These are phyloP conservation scores for Perithous albicinctus DNA, from an alignment of 2,888 invertebrate genomes.

Conservation along the genomic window DNA sequence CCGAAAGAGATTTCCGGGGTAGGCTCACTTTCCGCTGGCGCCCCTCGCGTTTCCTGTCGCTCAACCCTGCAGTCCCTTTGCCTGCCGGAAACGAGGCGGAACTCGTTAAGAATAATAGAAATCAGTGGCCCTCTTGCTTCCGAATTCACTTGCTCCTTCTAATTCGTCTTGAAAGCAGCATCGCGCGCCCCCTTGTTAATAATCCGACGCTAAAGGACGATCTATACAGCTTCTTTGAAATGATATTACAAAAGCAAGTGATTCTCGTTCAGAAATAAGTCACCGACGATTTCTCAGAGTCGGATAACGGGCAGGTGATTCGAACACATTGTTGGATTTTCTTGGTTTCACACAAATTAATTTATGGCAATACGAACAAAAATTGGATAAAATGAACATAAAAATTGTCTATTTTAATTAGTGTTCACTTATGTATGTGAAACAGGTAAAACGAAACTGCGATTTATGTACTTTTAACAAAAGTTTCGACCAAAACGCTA, in stretches of 20 bases:
- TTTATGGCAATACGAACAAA: too few relatives aligned
- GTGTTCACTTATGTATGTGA: too few relatives aligned
- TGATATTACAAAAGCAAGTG: background rate
- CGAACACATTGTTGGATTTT: background rate
- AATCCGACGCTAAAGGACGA: constrained; percentile 38
- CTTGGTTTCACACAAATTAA: too few relatives aligned
- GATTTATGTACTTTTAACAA: too few relatives aligned
- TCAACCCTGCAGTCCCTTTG: constrained; percentile 46
- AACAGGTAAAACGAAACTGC: too few relatives aligned
- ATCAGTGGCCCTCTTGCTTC: constrained; percentile 47
- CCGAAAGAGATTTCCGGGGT: constrained; percentile 65
- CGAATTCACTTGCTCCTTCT: constrained; percentile 11
- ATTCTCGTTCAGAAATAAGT: background rate
- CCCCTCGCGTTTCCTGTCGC: constrained; percentile 46
- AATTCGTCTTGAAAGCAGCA: constrained; percentile 22
- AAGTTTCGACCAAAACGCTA: too few relatives aligned
- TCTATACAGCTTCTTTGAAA: constrained; percentile 14
- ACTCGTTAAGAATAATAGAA: constrained; percentile 50
- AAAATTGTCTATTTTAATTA: too few relatives aligned
- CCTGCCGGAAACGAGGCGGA: constrained; percentile 50
- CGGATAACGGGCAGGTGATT: constrained; percentile 23
- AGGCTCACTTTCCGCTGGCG: constrained; percentile 60
- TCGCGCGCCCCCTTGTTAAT: background rate
- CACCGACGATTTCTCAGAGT: background rate
- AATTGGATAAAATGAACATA: too few relatives aligned